Percentiles rank a stretch among this genome's conserved stretches.
Conservation (phyloP, 2,888 invertebrate species). For the Mellilla xanthometata region DNA sequence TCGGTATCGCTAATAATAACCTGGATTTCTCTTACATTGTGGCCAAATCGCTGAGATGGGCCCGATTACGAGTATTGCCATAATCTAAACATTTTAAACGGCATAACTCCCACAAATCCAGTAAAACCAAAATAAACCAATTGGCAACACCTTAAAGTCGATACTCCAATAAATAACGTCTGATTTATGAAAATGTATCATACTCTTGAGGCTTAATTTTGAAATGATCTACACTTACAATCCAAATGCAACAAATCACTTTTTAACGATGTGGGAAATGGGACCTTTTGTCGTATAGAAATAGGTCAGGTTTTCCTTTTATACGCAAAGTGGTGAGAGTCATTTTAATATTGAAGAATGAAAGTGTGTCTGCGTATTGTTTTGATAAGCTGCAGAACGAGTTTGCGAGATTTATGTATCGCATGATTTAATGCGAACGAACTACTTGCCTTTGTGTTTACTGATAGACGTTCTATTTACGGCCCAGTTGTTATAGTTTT, state of each 20-base stretch:
- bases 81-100: slow-evolving; percentile 52
- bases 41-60: slow-evolving; percentile 57
- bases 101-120: slow-evolving; percentile 55
- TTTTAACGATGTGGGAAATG: slow-evolving; percentile 49
- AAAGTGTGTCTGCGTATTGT: slow-evolving; percentile 83
- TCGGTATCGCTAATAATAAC: slow-evolving; percentile 23
- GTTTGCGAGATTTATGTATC: slow-evolving; percentile 79
- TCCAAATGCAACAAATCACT: slow-evolving; percentile 46
- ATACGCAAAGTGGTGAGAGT: slow-evolving; percentile 46
- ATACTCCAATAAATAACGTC: slow-evolving; percentile 78
- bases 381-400: slow-evolving; percentile 82
- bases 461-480: slow-evolving; percentile 74
- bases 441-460: slow-evolving; percentile 69
- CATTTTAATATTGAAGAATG: slow-evolving; percentile 59
- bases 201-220: slow-evolving; percentile 81
- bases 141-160: slow-evolving; percentile 76
- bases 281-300: slow-evolving; percentile 49
- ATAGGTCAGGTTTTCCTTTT: slow-evolving; percentile 50
- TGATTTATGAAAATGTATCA: slow-evolving; percentile 82
- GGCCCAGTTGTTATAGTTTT: slow-evolving; percentile 14
- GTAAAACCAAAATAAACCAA: slow-evolving; percentile 71
- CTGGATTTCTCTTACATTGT: slow-evolving; percentile 37
- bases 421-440: slow-evolving; percentile 83
- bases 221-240: slow-evolving; percentile 62
- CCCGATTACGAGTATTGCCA: slow-evolving; percentile 64